Evolutionary conservation across 2,888 invertebrate species (phyloP).

Genomic region (Xestoiulus laeticollis): DNA sequence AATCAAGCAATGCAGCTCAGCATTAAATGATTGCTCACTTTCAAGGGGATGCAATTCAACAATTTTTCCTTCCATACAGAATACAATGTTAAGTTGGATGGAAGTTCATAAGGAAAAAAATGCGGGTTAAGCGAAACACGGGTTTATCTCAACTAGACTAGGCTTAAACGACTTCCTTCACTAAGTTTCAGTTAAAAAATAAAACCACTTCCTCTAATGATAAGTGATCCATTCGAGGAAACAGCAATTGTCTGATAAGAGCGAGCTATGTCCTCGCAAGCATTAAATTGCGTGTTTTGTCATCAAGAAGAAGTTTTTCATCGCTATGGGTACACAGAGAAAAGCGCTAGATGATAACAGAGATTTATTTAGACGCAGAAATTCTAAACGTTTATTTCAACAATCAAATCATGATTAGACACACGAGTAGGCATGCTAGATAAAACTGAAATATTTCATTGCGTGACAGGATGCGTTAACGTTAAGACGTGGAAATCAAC

Average conservation of each 20-base stretch:
- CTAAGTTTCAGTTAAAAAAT: slow-evolving; percentile 28
- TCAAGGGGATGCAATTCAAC: not conserved
- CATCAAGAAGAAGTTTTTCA: not conserved
- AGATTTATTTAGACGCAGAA: slow-evolving; percentile 29
- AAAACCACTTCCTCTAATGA: slow-evolving; percentile 34
- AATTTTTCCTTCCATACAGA: not conserved
- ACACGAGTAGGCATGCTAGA: slow-evolving; percentile 5
- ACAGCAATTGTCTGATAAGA: slow-evolving; percentile 37
- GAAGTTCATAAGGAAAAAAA: not conserved
- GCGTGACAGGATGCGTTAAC: not conserved
- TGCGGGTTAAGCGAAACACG: slow-evolving; percentile 2
- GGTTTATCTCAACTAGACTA: not conserved
- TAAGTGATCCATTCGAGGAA: slow-evolving; percentile 37
- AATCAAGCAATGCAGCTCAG: not conserved
- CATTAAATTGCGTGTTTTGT: slow-evolving; percentile 37
- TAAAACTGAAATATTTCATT: slow-evolving; percentile 23
- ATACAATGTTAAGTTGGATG: not conserved
- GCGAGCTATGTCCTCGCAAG: slow-evolving; percentile 5
- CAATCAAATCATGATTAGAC: slow-evolving; percentile 37
- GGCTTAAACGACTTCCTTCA: not conserved
- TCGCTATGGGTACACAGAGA: not conserved
- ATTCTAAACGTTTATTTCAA: slow-evolving; percentile 6
- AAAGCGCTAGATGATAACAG: not conserved
- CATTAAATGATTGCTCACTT: slow-evolving; percentile 4
- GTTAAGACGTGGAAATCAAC: slow-evolving; percentile 17